Base-by-base conservation (phyloP, 2,113 vertebrate species). In the Pygoscelis antarcticus region DNA sequence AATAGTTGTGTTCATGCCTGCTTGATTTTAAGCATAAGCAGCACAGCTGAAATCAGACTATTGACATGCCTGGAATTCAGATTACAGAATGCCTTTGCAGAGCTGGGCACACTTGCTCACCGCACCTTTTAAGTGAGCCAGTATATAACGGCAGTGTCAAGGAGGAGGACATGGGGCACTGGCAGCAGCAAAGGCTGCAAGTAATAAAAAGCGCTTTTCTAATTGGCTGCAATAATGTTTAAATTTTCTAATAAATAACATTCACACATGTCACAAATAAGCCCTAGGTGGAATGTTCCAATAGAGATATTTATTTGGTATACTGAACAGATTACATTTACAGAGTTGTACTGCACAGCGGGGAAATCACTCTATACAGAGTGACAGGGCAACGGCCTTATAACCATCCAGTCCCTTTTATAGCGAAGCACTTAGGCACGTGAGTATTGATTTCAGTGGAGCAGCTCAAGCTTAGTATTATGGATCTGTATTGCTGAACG, bases 161-260 rank as follows among this genome's bases (percentile, higher is more conserved):
- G 18, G 20, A 34, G 58, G 42, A 84, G 34, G 62, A 90, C 0
- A 0, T 32, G 44, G 62, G 62, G 16, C 70, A 57, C n/a, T 12
- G 77, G 57, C 87, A 87, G 81, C 70, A 72, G 57, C 57, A 58
- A 94, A 79, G 55, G 49, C 64, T 62, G 72, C 85, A 86, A 94
- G 68, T 68, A 95, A 92, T 94, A 93, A 93, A 90, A 95, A 68
- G 17, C 34, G 49, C 47, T 91, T 93, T 90, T 95, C 83, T 95
- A 96, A 92, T 93, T 93, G 96, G 77, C 77, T 79, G 42, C 86
- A 95, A 93, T 95, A 93, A 75, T 71, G 90, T 52, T 95, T 95
- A 79, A 84, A 93, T 96, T 93, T 95, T 95, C 83, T 93, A 87
- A 95, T 93, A 94, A 94, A 92, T 96, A 95, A 92, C 83, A 29